phyloP scores from a whole-genome alignment of 2,888 invertebrate species.

The Tubulanus polymorphus region DNA sequence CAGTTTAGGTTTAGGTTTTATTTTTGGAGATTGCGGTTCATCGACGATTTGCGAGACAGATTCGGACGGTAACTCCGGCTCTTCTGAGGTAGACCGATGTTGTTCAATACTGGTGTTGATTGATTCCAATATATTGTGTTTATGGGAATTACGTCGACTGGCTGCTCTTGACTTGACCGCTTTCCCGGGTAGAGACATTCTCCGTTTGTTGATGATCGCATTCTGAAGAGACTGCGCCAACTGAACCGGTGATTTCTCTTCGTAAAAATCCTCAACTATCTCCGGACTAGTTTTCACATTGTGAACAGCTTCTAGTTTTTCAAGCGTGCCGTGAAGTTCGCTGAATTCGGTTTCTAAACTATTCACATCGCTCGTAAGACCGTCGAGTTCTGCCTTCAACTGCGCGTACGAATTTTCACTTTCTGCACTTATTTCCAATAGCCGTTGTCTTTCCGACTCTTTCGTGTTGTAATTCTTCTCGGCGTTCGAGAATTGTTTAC shows the following conservation, averaged over 20 bases:
- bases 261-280: conserved; percentile 45
- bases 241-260: conserved; percentile 42
- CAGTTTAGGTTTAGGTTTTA: too few relatives aligned
- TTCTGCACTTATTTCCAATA: conserved; percentile 33
- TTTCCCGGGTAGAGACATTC: too few relatives aligned
- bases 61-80: too few relatives aligned
- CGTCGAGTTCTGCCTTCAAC: conserved; percentile 37
- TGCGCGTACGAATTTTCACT: conserved; percentile 34
- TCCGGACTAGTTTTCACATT: conserved; percentile 47
- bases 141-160: too few relatives aligned
- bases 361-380: conserved; percentile 35
- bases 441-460: conserved; percentile 31
- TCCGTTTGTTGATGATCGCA: conserved; percentile 33
- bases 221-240: conserved; percentile 46
- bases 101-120: too few relatives aligned
- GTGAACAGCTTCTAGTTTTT: conserved; percentile 46
- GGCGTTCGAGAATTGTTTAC: conserved; percentile 32
- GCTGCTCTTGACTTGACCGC: too few relatives aligned
- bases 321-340: conserved; percentile 33
- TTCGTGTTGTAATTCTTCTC: conserved; percentile 35
- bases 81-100: too few relatives aligned
- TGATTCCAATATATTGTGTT: too few relatives aligned
- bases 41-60: too few relatives aligned
- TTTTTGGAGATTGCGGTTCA: too few relatives aligned
- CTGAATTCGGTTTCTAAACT: conserved; percentile 40